A percentile compares a stretch with the other conserved stretches of the same genome.
Evolutionary conservation across 2,888 invertebrate species (phyloP).

Genomic region (Chrysodeixis includens): DNA sequence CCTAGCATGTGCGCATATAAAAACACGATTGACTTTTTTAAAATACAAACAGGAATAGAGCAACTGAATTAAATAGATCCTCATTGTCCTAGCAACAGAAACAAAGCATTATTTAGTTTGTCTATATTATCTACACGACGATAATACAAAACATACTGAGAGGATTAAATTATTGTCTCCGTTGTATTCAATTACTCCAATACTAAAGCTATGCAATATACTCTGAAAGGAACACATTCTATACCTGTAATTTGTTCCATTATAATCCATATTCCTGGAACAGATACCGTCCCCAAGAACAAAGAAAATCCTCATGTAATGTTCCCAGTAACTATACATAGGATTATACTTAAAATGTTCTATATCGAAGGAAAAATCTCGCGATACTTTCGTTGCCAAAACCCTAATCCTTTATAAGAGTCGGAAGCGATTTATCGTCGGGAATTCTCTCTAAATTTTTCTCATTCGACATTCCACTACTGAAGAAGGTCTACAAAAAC

Average conservation of each 20-base stretch:
- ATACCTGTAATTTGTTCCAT: constrained; percentile 12
- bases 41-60: neutral
- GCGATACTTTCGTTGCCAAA: constrained; percentile 30
- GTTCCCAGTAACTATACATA: constrained; percentile 37
- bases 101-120: constrained; percentile 19
- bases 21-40: too few species aligned
- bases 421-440: constrained; percentile 53
- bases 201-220: constrained; percentile 9
- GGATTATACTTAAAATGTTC: constrained; percentile 34
- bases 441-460: constrained; percentile 45
- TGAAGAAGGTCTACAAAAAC: constrained; percentile 34
- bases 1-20: too few species aligned
- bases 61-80: constrained; percentile 30
- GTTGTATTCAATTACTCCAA: neutral
- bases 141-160: constrained; percentile 14
- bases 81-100: constrained; percentile 36
- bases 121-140: constrained; percentile 23
- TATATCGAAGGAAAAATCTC: constrained; percentile 35
- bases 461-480: constrained; percentile 47
- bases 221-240: neutral
- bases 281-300: constrained; percentile 19
- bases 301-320: constrained; percentile 35
- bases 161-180: constrained; percentile 13
- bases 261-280: constrained; percentile 20
- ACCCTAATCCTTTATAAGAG: constrained; percentile 55